A percentile compares a stretch with the other conserved stretches of the same genome.
Evolutionary conservation across 2,113 vertebrate species (phyloP).

Genomic region (Passer montanus): DNA sequence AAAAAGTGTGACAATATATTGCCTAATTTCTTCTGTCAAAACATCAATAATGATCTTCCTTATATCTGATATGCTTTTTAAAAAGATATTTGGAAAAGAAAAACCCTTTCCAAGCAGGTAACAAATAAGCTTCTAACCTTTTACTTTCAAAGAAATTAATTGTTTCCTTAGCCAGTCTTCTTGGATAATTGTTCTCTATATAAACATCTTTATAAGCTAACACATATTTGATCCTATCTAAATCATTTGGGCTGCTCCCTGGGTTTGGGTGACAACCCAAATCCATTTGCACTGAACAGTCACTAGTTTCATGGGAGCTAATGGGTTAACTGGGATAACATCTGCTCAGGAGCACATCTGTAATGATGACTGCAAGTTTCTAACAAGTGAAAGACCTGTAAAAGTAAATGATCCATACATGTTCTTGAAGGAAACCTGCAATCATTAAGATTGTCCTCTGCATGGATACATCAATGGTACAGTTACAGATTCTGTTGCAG

Average conservation of each 20-base stretch:
- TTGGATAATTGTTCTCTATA: neutral
- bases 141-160: neutral
- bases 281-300: neutral
- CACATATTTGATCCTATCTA: neutral
- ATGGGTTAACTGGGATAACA: constrained; percentile 33
- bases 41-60: neutral
- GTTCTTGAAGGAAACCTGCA: constrained; percentile 23
- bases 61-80: neutral
- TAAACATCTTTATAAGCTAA: neutral
- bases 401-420: constrained; percentile 30
- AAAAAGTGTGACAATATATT: neutral
- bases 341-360: constrained; percentile 8
- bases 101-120: neutral
- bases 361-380: constrained; percentile 21
- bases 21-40: neutral
- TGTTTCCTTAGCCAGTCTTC: neutral
- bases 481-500: constrained; percentile 40
- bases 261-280: neutral
- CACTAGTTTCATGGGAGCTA: neutral
- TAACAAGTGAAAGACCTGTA: constrained; percentile 27
- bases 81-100: neutral
- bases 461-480: constrained; percentile 30
- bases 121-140: neutral
- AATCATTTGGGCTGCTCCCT: neutral
- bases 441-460: constrained; percentile 16